Evolutionary conservation across 2,113 vertebrate genomes (phyloP), one percentile per base, ranked within the genome.

Genomic region (Gymnorhina tibicen): DNA sequence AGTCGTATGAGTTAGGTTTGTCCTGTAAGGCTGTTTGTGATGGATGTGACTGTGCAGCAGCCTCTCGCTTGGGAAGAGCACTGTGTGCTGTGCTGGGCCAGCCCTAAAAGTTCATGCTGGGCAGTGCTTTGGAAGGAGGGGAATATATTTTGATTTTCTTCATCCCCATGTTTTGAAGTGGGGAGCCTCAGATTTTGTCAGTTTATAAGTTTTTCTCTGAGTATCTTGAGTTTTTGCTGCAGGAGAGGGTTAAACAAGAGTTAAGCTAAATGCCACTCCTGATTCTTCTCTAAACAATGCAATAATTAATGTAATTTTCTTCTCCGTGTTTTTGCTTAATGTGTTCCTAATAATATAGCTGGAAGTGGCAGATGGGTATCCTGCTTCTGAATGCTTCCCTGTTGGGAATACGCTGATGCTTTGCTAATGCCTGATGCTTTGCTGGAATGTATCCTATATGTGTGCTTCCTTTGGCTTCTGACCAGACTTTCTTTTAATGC

Each of bases 281-380:
- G 28, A 56, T 94, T 73, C 74, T 88, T 79, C 63, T 72, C 56
- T 63, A 69, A 91, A 70, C 82, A 94, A 42, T 55, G 79, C 55
- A 80, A 52, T 77, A 69, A 91, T 90, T 63, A 85, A 93, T 74
- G 59, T 35, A 11, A 67, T 88, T 82, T 91, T 95, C 74, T 86
- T 27, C 73, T 78, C 81, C 0, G 0, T 79, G 62, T 79, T 87
- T 94, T 63, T 90, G 55, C 72, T 86, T 91, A 50, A 55, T 42
- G 60, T 16, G 3, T 46, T 91, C 67, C 70, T 83, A 55, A 50
- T 86, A 74, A 80, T 19, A 23, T 55, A 75, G 88, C 78, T 90
- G 79, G 47, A 80, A 93, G 93, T 96, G 92, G 83, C 95, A 96
- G 95, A 91, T 93, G 96, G 96, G 68, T 33, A 70, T 84, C 88